Percentiles rank a stretch among this genome's conserved stretches.
phyloP scores from a whole-genome alignment of 2,888 invertebrate species.

The Macroteleia sp. region DNA sequence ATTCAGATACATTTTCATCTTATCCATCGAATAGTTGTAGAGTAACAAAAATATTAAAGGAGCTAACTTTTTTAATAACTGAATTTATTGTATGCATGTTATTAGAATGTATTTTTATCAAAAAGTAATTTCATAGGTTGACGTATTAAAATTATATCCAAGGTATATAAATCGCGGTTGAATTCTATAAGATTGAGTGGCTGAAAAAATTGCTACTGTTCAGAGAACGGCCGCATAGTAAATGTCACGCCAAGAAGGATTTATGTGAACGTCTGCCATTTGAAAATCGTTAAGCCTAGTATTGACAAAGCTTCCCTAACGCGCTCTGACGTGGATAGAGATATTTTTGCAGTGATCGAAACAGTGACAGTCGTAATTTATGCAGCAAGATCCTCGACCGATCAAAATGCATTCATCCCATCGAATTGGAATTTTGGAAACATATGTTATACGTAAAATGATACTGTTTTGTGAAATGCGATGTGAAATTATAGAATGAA shows the following conservation, averaged over 20 bases:
- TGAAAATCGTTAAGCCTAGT: slow-evolving; percentile 65
- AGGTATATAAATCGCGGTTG: slow-evolving; percentile 48
- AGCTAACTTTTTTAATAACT: too few relatives aligned
- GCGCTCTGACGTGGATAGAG: slow-evolving; percentile 59
- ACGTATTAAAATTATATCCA: slow-evolving; percentile 42
- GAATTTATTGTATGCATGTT: too few relatives aligned
- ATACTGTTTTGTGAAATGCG: slow-evolving; percentile 54
- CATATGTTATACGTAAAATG: slow-evolving; percentile 56
- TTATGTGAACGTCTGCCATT: slow-evolving; percentile 59
- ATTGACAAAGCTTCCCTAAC: slow-evolving; percentile 65
- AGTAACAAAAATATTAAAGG: too few relatives aligned
- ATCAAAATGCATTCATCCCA: slow-evolving; percentile 65
- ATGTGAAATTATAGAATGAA: slow-evolving; percentile 44
- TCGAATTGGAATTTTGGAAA: slow-evolving; percentile 50
- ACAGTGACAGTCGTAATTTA: slow-evolving; percentile 64
- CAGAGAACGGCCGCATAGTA: slow-evolving; percentile 35
- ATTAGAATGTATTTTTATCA: too few relatives aligned
- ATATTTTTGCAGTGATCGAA: slow-evolving; percentile 65
- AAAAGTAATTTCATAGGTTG: too few relatives aligned
- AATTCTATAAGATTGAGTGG: slow-evolving; percentile 59
- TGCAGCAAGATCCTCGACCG: slow-evolving; percentile 63
- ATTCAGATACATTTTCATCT: too few relatives aligned
- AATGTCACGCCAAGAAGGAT: slow-evolving; percentile 59
- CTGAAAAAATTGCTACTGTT: slow-evolving; percentile 55
- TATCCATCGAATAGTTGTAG: too few relatives aligned